These are phyloP conservation scores for Eufriesea mexicana DNA, from an alignment of 1,140 invertebrate genomes.

Conservation along the genomic window DNA sequence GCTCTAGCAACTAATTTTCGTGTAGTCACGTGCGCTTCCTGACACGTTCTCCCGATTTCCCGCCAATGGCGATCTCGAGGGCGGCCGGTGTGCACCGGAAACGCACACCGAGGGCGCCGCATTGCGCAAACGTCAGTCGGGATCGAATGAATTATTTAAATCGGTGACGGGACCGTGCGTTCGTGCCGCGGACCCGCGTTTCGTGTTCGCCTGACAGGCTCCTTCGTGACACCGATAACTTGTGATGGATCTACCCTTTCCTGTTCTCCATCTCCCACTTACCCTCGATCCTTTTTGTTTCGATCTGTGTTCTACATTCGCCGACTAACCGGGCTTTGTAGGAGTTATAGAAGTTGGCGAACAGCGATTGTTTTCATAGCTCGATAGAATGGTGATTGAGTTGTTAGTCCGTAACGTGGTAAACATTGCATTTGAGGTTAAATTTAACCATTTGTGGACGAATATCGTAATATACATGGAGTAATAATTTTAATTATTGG, in stretches of 20 bases:
- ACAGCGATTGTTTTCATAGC: neutral
- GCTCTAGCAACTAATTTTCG: neutral
- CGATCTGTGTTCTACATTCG: slow-evolving; percentile 4
- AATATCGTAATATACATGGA: too few relatives aligned
- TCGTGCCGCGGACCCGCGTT: slow-evolving; percentile 5
- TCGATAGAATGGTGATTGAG: neutral
- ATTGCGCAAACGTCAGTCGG: slow-evolving; percentile 36
- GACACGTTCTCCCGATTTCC: neutral
- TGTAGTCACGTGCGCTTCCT: slow-evolving; percentile 10
- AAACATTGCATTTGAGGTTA: too few relatives aligned
- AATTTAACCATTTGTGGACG: too few relatives aligned
- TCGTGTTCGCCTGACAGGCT: neutral
- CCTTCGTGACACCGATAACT: slow-evolving; percentile 11
- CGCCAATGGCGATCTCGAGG: neutral
- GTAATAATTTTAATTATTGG: too few relatives aligned
- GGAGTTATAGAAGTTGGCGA: too few relatives aligned
- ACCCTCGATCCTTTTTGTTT: neutral
- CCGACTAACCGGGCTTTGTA: neutral
- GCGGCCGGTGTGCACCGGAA: neutral
- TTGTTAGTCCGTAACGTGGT: too few relatives aligned
- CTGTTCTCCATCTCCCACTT: too few relatives aligned
- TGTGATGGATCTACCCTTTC: slow-evolving; percentile 22
- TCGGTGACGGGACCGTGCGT: slow-evolving; percentile 18
- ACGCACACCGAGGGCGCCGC: slow-evolving; percentile 1
- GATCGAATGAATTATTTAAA: slow-evolving; percentile 26